Percentiles rank a stretch among this genome's conserved stretches.
phyloP scores from a whole-genome alignment of 2,888 invertebrate genomes.

The Synergus japonicus region DNA sequence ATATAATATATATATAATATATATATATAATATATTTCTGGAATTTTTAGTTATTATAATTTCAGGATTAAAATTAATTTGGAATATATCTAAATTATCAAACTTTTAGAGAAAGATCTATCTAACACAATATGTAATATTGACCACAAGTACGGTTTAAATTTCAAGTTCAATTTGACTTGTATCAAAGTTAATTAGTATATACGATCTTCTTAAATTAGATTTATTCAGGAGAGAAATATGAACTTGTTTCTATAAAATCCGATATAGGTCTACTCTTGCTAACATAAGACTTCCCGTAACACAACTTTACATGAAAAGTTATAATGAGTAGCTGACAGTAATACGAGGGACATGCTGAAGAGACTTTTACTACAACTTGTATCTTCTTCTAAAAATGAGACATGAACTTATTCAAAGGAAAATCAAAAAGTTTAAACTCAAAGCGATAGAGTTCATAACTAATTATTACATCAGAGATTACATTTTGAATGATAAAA shows the following conservation, averaged over 20 bases:
- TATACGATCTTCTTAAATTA: neutral
- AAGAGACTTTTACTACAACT: neutral
- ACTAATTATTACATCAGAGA: neutral
- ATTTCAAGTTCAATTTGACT: neutral
- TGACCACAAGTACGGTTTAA: neutral
- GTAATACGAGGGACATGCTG: neutral
- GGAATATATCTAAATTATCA: too few relatives aligned
- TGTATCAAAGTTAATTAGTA: neutral
- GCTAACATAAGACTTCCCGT: neutral
- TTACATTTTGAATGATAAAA: neutral
- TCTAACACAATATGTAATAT: neutral
- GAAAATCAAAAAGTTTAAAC: neutral
- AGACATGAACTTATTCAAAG: neutral
- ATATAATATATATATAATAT: slow-evolving; percentile 1
- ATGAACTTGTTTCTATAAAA: neutral
- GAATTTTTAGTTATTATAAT: neutral
- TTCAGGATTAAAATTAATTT: too few relatives aligned
- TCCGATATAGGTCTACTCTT: neutral
- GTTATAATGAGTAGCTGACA: neutral
- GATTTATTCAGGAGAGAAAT: neutral
- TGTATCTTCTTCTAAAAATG: neutral
- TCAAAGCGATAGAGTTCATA: neutral
- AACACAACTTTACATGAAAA: neutral
- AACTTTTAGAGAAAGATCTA: too few relatives aligned
- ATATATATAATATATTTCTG: neutral